Base-by-base conservation (phyloP, 2,113 vertebrate species). In the Narcine bancroftii region DNA sequence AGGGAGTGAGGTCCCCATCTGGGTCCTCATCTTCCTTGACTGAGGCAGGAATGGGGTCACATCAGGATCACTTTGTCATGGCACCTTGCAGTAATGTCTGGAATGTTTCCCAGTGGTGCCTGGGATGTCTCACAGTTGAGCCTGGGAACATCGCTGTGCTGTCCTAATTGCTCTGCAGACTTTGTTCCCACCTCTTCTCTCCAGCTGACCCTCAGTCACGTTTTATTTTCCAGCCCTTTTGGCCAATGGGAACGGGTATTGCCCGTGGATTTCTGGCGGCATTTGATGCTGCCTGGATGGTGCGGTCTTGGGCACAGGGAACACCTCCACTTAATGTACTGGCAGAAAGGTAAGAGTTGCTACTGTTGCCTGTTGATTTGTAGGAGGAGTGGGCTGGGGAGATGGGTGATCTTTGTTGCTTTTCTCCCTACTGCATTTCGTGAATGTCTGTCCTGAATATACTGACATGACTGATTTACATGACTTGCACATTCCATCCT, bases 201-300 rank as follows among this genome's bases (percentile, higher is more conserved):
- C 53, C 33, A 3, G 3, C 3, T 85, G 2, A 56, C 76, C 0
- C 53, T 85, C 2, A 29, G n/a, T 60, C 21, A 2, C 39, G 66
- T 92, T 77, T 92, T 45, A 93, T 93, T 6, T 7, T 93, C 2
- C 94, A 99, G 98, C 99, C 99, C 0, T 99, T 99, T 95, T 99
- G 99, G 99, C 99, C 98, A 15, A 99, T 99, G 98, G 99, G 99
- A 94, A 99, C 98, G 79, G 99, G 98, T 94, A 99, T 99, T 93
- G 99, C 99, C 24, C 96, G 99, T 89, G 99, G 99, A 77, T 99
- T 99, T 95, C 95, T 99, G 93, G 99, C 99, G 94, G 99, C 97
- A 53, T 98, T 99, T 96, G 98, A 99, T 94, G 97, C 98, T 0
- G 98, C 97, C 75, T 99, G 99, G 99, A 99, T 99, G 98, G 98